A percentile compares a stretch with the other conserved stretches of the same genome.
These are phyloP conservation scores for Copidosoma aretas DNA, from an alignment of 2,888 invertebrate species.

Conservation along the genomic window DNA sequence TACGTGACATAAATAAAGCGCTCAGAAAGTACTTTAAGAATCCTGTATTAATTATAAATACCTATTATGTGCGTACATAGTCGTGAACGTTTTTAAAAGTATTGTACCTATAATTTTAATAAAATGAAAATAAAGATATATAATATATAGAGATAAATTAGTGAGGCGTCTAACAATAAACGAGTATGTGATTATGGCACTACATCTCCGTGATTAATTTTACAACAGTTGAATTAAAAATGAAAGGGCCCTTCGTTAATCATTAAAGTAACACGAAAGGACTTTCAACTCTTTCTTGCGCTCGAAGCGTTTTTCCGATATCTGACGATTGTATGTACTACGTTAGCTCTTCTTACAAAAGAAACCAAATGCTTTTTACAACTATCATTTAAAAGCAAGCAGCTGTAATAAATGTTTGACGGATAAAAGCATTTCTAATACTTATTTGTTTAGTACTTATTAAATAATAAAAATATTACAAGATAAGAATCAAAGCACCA, in stretches of 20 bases:
- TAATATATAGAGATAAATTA: constrained; percentile 24
- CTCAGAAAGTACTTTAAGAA: constrained; percentile 25
- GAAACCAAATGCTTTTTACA: background rate
- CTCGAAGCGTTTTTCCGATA: constrained; percentile 3
- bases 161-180: constrained; percentile 29
- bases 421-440: too few species aligned
- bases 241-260: constrained; percentile 30
- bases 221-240: background rate
- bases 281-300: constrained; percentile 26
- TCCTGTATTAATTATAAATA: constrained; percentile 23
- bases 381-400: too few species aligned
- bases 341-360: constrained; percentile 7
- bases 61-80: constrained; percentile 20
- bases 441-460: too few species aligned
- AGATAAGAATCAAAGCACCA: too few species aligned
- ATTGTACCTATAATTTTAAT: constrained; percentile 35
- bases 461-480: too few species aligned
- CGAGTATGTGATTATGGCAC: constrained; percentile 26
- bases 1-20: background rate
- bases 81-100: constrained; percentile 36
- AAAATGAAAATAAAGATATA: constrained; percentile 22
- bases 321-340: background rate
- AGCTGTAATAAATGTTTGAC: too few species aligned
- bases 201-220: constrained; percentile 27
- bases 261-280: constrained; percentile 36